Evolutionary conservation across 2,797 vertebrate genomes (phyloP).

Genomic region (Lepilemur ruficaudatus): DNA sequence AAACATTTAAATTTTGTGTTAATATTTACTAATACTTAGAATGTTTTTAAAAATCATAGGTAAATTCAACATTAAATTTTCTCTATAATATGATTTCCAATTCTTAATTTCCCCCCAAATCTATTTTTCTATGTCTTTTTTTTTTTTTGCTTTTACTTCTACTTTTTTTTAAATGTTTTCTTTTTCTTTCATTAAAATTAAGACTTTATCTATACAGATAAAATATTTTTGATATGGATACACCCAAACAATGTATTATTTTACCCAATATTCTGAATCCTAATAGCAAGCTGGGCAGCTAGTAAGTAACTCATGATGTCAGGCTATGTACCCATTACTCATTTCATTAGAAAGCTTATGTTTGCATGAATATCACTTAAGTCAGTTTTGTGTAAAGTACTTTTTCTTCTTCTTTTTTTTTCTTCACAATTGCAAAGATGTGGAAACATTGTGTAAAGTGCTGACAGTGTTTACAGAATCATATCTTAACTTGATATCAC

Average conservation of each 20-base stretch:
- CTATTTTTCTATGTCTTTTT: not conserved
- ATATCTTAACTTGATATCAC: not conserved
- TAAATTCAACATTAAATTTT: not conserved
- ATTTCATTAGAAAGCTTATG: not conserved
- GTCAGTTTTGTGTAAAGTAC: not conserved
- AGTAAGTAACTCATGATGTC: not conserved
- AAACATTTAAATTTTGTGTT: not conserved
- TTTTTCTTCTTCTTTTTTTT: too few relatives aligned
- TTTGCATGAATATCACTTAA: not conserved
- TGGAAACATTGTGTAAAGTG: not conserved
- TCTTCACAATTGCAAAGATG: too few relatives aligned
- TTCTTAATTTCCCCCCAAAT: not conserved
- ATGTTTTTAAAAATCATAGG: not conserved
- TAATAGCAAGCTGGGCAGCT: not conserved
- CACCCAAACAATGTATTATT: not conserved
- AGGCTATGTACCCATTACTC: not conserved
- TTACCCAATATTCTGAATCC: not conserved
- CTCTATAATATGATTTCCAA: not conserved
- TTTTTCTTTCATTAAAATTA: not conserved
- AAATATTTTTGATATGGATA: not conserved
- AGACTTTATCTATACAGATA: not conserved
- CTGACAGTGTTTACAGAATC: not conserved
- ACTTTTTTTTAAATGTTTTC: not conserved
- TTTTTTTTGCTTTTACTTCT: not conserved
- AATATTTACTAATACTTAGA: not conserved